Evolutionary conservation across 2,888 invertebrate species (phyloP).

Genomic region (Drosophila pseudotalamancana): DNA sequence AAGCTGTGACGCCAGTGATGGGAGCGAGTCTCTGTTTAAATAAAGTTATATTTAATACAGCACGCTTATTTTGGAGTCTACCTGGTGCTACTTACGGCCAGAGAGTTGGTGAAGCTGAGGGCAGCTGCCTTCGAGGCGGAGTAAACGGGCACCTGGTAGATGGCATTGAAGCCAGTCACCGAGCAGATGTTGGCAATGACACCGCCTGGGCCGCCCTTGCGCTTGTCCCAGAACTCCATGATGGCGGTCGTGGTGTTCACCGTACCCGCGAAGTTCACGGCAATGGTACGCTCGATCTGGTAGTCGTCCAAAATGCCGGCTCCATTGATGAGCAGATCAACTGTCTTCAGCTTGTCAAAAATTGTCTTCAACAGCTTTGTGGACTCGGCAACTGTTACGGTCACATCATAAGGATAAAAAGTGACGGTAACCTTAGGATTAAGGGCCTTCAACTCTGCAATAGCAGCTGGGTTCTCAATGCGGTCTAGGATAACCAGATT

Average conservation of each 20-base stretch:
- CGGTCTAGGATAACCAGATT: slow-evolving; percentile 77
- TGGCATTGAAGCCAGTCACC: slow-evolving; percentile 75
- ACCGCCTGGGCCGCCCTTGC: slow-evolving; percentile 83
- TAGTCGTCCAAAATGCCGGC: slow-evolving; percentile 74
- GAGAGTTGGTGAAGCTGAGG: slow-evolving; percentile 82
- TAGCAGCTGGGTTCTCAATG: slow-evolving; percentile 58
- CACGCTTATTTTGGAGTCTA: not conserved
- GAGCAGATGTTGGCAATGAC: slow-evolving; percentile 83
- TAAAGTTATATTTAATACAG: not conserved
- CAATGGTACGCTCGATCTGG: slow-evolving; percentile 71
- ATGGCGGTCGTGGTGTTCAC: slow-evolving; percentile 79
- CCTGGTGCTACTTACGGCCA: slow-evolving; percentile 74
- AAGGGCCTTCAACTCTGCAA: slow-evolving; percentile 60
- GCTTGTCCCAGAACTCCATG: slow-evolving; percentile 83
- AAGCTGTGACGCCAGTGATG: slow-evolving; percentile 69
- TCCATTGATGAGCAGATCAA: slow-evolving; percentile 78
- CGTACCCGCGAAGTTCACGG: slow-evolving; percentile 71
- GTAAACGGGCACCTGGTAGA: slow-evolving; percentile 80
- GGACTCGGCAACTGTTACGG: slow-evolving; percentile 62
- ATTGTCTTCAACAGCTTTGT: slow-evolving; percentile 69
- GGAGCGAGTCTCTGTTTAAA: slow-evolving; percentile 50
- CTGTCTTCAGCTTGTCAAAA: slow-evolving; percentile 57
- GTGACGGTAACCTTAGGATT: slow-evolving; percentile 61
- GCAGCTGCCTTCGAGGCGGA: slow-evolving; percentile 83
- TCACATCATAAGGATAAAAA: slow-evolving; percentile 73